These are phyloP conservation scores for Carduelis carduelis DNA, from an alignment of 2,797 vertebrate genomes.

Conservation along the genomic window DNA sequence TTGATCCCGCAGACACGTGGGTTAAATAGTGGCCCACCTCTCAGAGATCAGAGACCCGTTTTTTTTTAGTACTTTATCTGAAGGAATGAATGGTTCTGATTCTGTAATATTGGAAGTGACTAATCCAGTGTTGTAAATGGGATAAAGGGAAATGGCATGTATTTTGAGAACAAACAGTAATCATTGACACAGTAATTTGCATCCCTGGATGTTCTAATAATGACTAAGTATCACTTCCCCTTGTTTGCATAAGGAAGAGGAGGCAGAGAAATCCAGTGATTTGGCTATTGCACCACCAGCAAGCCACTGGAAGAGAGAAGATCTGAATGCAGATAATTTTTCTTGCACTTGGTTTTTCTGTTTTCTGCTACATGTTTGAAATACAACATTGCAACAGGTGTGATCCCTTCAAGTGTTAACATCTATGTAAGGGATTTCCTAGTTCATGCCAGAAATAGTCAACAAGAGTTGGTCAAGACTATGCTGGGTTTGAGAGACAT, in stretches of 20 bases:
- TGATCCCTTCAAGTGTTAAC: background rate
- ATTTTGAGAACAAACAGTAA: conserved; percentile 69
- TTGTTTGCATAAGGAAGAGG: conserved; percentile 51
- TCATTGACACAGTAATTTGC: conserved; percentile 64
- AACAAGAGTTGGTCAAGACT: background rate
- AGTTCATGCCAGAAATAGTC: background rate
- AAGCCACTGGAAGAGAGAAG: background rate
- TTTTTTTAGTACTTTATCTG: conserved; percentile 19
- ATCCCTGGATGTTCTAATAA: conserved; percentile 65
- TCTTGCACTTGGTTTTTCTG: background rate
- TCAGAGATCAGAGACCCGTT: background rate
- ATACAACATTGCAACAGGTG: background rate
- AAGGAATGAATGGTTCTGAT: conserved; percentile 55
- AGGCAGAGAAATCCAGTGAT: conserved; percentile 44
- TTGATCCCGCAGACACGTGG: background rate
- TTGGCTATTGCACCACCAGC: background rate
- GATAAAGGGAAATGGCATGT: conserved; percentile 58
- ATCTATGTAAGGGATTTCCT: background rate
- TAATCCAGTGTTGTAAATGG: conserved; percentile 56
- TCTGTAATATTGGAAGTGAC: conserved; percentile 59
- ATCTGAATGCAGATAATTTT: background rate
- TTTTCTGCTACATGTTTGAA: background rate
- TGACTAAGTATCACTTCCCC: conserved; percentile 64
- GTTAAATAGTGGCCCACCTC: background rate
- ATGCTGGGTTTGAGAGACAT: background rate